Base-by-base conservation (phyloP, 1,140 invertebrate species). In the Galleria mellonella region DNA sequence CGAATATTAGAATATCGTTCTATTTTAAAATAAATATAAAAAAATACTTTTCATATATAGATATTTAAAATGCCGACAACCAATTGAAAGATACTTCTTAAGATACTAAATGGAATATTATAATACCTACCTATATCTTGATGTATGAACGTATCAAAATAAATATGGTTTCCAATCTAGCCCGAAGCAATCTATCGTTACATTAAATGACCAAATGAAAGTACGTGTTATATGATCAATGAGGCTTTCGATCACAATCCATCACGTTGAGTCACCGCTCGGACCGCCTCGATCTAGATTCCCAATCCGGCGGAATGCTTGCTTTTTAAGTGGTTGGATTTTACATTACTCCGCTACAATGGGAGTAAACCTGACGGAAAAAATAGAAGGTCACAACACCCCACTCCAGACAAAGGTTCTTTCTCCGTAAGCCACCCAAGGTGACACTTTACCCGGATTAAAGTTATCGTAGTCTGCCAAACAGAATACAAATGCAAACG, bases 361-460 rank as follows among this genome's bases (percentile, higher is more conserved):
- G 49, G 59, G 61, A 56, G 55, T 57, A 70, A 74, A 76, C 59
- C 57, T 71, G 62, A 54, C 53, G 55, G 62, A 69, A 79, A 72
- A 77, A 77, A 79, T 73, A 77, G 63, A 67, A 67, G 61, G 67
- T 65, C 55, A 59, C 37, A 75, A 58, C 64, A 71, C 65, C 63
- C 61, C 55, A 57, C 65, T 73, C 59, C 66, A 69, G 67, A 79
- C 73, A 83, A 78, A 75, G 72, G 76, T 65, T 72, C 69, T 69
- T 74, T 79, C 70, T 57, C 50, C 65, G 63, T 74, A 74, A 84
- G 72, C 75, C 68, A 77, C 72, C 83, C 67, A 73, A 83, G 78
- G 75, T 85, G 76, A 85, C 76, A 83, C 73, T 83, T 82, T 79
- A 67, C 64, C 73, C 76, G 70, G 76, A 84, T 81, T 83, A 83